These are phyloP conservation scores for Brenthis hecate DNA, from an alignment of 2,888 invertebrate genomes.

Conservation along the genomic window DNA sequence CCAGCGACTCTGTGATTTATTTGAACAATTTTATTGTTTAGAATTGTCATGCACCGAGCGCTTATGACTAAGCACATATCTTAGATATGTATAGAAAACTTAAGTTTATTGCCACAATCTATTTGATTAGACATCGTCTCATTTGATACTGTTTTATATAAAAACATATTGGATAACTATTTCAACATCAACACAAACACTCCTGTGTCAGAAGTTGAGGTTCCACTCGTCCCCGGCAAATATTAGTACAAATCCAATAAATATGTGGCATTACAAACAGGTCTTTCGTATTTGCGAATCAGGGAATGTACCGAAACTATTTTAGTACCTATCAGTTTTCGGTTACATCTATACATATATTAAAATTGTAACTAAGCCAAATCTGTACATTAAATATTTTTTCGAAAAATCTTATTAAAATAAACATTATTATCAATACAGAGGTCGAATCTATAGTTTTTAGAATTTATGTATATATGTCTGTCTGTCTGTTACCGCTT, in stretches of 20 bases:
- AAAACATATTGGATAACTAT: neutral
- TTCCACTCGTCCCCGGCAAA: slow-evolving; percentile 8
- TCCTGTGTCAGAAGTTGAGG: neutral
- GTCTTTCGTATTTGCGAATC: neutral
- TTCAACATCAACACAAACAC: slow-evolving; percentile 8
- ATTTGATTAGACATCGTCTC: too few species aligned
- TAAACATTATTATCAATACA: too few species aligned
- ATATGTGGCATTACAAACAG: slow-evolving; percentile 9
- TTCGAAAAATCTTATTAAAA: neutral
- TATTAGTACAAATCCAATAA: slow-evolving; percentile 8
- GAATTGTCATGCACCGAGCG: too few species aligned
- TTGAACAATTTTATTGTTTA: neutral
- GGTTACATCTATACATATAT: neutral
- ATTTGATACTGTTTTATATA: too few species aligned
- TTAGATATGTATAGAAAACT: neutral
- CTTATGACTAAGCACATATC: too few species aligned
- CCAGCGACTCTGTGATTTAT: neutral
- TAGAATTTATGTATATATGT: too few species aligned
- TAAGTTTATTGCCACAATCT: neutral
- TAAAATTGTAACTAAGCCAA: too few species aligned
- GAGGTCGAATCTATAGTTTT: too few species aligned
- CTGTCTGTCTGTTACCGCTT: too few species aligned
- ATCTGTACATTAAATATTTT: neutral
- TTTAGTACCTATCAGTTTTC: too few species aligned
- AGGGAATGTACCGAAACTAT: neutral